A percentile compares a stretch with the other conserved stretches of the same genome.
phyloP scores from a whole-genome alignment of 2,797 vertebrate genomes.

The Mico argentatus region DNA sequence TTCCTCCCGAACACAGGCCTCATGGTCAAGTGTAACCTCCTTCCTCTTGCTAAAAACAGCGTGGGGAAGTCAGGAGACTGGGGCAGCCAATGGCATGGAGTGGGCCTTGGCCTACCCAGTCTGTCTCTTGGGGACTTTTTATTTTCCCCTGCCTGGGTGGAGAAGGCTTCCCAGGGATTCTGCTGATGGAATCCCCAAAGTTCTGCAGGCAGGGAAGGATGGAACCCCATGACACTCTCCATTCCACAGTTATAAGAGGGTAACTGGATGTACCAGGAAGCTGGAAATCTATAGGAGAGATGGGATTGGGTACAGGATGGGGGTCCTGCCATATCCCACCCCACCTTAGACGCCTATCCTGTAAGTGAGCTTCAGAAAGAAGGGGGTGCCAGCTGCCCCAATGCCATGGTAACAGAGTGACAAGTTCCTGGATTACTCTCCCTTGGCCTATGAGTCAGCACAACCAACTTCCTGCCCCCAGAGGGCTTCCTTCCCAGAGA shows the following conservation, averaged over 20 bases:
- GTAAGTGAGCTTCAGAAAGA: neutral
- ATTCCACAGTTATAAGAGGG: neutral
- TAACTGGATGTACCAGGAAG: neutral
- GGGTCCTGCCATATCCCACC: neutral
- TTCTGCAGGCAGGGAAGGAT: neutral
- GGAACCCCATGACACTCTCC: neutral
- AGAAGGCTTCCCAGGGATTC: neutral
- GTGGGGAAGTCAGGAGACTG: neutral
- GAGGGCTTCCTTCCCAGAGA: slow-evolving; percentile 55
- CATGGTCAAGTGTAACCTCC: slow-evolving; percentile 73
- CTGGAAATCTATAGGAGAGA: neutral
- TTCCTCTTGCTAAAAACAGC: slow-evolving; percentile 80
- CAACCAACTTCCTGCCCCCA: slow-evolving; percentile 60
- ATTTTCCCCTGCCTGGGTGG: neutral
- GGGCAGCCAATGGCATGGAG: neutral
- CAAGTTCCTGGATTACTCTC: slow-evolving; percentile 57
- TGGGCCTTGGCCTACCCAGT: neutral
- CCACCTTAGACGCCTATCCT: neutral
- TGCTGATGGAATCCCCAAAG: neutral
- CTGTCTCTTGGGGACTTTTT: neutral
- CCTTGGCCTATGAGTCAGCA: slow-evolving; percentile 70
- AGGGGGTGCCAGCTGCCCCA: neutral
- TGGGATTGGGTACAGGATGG: neutral
- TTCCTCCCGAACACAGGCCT: neutral
- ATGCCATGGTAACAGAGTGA: slow-evolving; percentile 24